A percentile compares a stretch with the other conserved stretches of the same genome.
phyloP scores from a whole-genome alignment of 2,888 invertebrate species.

The Malthinus flaveolus region DNA sequence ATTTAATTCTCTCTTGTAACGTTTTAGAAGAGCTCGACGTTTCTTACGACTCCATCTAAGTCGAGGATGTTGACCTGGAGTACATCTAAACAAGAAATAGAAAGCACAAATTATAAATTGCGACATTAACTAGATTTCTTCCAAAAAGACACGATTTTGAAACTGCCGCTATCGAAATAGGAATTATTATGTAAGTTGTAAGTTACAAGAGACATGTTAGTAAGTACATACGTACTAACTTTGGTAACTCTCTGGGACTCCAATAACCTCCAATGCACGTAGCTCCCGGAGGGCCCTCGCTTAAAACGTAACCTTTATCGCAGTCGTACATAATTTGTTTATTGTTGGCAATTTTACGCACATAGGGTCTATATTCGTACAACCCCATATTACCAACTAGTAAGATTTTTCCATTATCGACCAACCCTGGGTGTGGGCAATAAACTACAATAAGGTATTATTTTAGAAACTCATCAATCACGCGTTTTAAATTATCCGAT shows the following conservation, averaged over 20 bases:
- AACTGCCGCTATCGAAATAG: too few relatives aligned
- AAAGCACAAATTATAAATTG: not conserved
- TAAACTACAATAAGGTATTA: slow-evolving; percentile 62
- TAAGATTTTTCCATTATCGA: slow-evolving; percentile 87
- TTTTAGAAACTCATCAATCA: not conserved
- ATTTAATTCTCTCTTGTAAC: slow-evolving; percentile 38
- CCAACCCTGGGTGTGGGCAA: slow-evolving; percentile 90
- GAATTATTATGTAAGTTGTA: too few relatives aligned
- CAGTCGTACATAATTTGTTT: slow-evolving; percentile 97
- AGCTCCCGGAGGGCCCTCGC: slow-evolving; percentile 88
- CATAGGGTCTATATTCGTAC: slow-evolving; percentile 93
- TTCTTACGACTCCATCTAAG: slow-evolving; percentile 78
- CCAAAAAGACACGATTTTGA: too few relatives aligned
- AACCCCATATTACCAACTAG: slow-evolving; percentile 94
- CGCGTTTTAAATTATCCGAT: slow-evolving; percentile 13
- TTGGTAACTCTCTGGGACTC: slow-evolving; percentile 87
- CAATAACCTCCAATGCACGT: slow-evolving; percentile 94
- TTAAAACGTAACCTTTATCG: slow-evolving; percentile 85
- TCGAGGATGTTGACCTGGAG: slow-evolving; percentile 78
- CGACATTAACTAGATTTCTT: too few relatives aligned
- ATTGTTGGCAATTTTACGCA: slow-evolving; percentile 86
- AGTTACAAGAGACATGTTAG: too few relatives aligned
- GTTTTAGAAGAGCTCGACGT: slow-evolving; percentile 58
- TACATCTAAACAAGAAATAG: slow-evolving; percentile 16
- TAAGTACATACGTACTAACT: slow-evolving; percentile 53